Evolutionary conservation across 92 coral and sea anemone genomes (phyloP).

Genomic region (Heliopora coerulea): DNA sequence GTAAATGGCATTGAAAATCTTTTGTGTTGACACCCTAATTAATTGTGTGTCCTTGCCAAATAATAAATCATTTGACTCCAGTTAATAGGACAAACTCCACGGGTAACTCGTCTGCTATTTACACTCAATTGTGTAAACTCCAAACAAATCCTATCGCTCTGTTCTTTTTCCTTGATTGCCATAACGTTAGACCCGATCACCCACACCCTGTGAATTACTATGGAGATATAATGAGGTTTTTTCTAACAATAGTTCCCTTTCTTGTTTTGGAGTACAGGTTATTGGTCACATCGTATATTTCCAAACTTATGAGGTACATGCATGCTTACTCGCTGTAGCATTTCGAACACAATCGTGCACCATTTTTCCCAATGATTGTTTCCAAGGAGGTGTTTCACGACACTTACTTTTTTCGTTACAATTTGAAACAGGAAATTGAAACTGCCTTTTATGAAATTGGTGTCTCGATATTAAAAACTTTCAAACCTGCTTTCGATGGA

Average conservation of each 20-base stretch:
- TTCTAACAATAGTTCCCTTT: constrained; percentile 13
- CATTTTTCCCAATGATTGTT: constrained; percentile 5
- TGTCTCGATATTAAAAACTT: too few species aligned
- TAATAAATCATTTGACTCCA: constrained; percentile 21
- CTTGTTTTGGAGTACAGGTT: constrained; percentile 11
- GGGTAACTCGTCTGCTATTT: constrained; percentile 22
- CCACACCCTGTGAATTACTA: neutral
- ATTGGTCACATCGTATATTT: neutral
- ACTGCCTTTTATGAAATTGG: too few species aligned
- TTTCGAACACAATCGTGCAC: too few species aligned
- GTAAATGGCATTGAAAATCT: constrained; percentile 2
- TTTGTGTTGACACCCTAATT: neutral
- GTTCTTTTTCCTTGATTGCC: constrained; percentile 30
- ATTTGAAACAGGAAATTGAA: too few species aligned
- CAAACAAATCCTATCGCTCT: constrained; percentile 25
- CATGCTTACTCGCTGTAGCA: too few species aligned
- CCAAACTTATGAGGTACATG: constrained; percentile 16
- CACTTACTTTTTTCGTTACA: too few species aligned
- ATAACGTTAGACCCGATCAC: constrained; percentile 25
- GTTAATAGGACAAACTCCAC: constrained; percentile 36
- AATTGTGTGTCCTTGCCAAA: neutral
- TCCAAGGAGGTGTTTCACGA: neutral
- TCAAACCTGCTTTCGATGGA: too few species aligned
- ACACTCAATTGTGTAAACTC: constrained; percentile 5
- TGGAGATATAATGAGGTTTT: constrained; percentile 20